These are phyloP conservation scores for Caerostris extrusa DNA, from an alignment of 1,140 invertebrate species.

Conservation along the genomic window DNA sequence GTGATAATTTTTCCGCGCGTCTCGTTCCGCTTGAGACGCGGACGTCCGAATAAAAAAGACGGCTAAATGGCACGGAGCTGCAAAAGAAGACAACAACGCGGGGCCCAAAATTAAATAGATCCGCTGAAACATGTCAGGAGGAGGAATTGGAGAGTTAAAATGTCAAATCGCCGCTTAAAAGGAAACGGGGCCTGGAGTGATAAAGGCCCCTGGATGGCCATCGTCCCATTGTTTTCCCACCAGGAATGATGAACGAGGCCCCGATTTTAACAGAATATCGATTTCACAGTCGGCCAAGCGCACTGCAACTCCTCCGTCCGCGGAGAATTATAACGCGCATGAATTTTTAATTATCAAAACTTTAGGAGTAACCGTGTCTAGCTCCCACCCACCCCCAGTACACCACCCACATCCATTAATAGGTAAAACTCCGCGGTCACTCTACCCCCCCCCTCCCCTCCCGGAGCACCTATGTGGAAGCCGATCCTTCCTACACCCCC, in stretches of 20 bases:
- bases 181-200: not conserved
- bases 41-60: conserved; percentile 4
- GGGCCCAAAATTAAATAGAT: not conserved
- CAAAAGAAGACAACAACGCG: conserved; percentile 9
- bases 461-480: not conserved
- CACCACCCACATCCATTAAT: conserved; percentile 57
- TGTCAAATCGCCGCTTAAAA: conserved; percentile 21
- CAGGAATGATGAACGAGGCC: conserved; percentile 74
- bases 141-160: conserved; percentile 52
- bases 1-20: not conserved
- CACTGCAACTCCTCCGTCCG: conserved; percentile 63
- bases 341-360: conserved; percentile 78
- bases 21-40: not conserved
- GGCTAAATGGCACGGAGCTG: not conserved
- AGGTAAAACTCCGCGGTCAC: conserved; percentile 75
- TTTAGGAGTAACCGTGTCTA: conserved; percentile 50
- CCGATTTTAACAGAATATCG: conserved; percentile 77
- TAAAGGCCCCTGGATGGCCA: conserved; percentile 61
- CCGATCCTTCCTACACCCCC: conserved; percentile 5
- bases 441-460: conserved; percentile 39
- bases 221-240: conserved; percentile 67
- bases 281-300: conserved; percentile 75
- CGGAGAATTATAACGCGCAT: conserved; percentile 73
- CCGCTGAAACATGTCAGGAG: conserved; percentile 7
- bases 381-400: not conserved